Evolutionary conservation across 2,113 vertebrate genomes (phyloP), one percentile per base, ranked within the genome.

Genomic region (Calonectris borealis): DNA sequence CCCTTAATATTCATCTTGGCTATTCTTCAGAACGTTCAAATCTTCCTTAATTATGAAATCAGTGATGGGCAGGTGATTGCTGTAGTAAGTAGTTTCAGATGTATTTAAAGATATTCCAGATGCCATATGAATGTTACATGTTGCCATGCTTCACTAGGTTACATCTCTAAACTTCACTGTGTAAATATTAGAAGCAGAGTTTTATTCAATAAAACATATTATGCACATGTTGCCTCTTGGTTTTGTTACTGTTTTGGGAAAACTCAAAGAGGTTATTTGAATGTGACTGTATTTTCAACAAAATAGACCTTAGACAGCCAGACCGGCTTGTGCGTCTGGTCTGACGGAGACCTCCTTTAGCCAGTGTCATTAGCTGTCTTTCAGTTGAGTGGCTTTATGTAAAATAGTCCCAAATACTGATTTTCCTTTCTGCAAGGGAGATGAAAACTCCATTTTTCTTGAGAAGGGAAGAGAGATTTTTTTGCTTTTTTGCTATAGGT

Each of bases 201-300:
- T 96, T 54, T 96, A 80, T 86, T 96, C 95, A 98, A 97, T 98
- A 98, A 98, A 98, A 71, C 46, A 40, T 86, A 76, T 34, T 62
- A 62, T 62, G 17, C 65, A 86, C 29, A 52, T 18, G 14, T 77
- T 51, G 51, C 72, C 51, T 95, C 71, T 87, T 49, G 22, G 44
- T 40, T 88, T 49, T 84, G 34, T 91, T 88, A 54, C 65, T 90
- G 51, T 68, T 93, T 86, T 46, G 44, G 32, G 60, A 83, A 86
- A 93, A 62, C 18, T n/a, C 46, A 40, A 61, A 83, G 49, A 82
- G 85, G 27, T 69, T 52, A n/a, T 58, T 91, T 72, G 51, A 85
- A 62, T 64, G 26, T 46, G 73, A 72, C 77, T 83, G 7, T 80
- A 11, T 88, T 92, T 83, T 76, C 62, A 80, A 25, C 44, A 89